Conservation (phyloP, 1,140 invertebrate species). For the Bombus polaris region DNA sequence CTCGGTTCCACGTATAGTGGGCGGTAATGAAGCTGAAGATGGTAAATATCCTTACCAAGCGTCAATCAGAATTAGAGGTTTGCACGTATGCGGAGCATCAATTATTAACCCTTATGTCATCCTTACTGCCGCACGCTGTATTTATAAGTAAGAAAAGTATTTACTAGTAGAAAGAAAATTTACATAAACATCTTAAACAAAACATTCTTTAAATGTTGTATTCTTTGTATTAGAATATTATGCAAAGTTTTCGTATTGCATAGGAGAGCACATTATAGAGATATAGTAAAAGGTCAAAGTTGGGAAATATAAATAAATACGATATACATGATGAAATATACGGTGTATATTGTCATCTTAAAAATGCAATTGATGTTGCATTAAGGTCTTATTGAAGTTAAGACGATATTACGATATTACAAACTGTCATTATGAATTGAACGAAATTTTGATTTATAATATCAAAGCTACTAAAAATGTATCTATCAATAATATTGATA, state of each 20-base stretch:
- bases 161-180: background rate
- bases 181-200: background rate
- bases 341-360: background rate
- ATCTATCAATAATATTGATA: background rate
- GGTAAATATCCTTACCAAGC: slow-evolving; percentile 46
- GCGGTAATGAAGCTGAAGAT: slow-evolving; percentile 59
- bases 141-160: slow-evolving; percentile 65
- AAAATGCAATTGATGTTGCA: background rate
- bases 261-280: too few relatives aligned
- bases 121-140: slow-evolving; percentile 79
- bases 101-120: too few relatives aligned
- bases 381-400: background rate
- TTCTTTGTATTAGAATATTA: too few relatives aligned
- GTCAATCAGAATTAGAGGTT: too few relatives aligned
- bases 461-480: background rate
- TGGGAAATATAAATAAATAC: background rate
- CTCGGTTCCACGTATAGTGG: slow-evolving; percentile 48
- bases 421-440: background rate
- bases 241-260: background rate
- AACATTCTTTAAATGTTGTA: too few relatives aligned
- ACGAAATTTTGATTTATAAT: too few relatives aligned
- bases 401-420: background rate
- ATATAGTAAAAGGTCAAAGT: background rate
- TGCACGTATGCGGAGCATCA: too few relatives aligned
- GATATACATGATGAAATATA: background rate